These are phyloP conservation scores for Arge pagana DNA, from an alignment of 2,888 invertebrate species.

Conservation along the genomic window DNA sequence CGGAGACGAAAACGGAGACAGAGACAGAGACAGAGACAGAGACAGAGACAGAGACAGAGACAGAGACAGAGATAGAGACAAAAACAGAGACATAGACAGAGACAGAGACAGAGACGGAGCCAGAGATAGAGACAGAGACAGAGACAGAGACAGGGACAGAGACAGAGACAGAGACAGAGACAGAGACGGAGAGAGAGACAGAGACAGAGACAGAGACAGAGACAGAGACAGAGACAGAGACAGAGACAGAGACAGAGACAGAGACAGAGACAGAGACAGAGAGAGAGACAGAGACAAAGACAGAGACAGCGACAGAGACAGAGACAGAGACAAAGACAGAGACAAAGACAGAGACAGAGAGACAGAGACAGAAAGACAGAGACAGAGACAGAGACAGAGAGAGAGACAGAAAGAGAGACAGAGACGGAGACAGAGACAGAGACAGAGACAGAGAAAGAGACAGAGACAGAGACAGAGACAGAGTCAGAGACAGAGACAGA, in stretches of 20 bases:
- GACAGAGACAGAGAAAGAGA: constrained; percentile 7
- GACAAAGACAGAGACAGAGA: background rate
- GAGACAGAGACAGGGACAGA: too few relatives aligned
- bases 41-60: background rate
- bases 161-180: too few relatives aligned
- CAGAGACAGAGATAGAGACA: too few relatives aligned
- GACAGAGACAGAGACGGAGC: too few relatives aligned
- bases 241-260: background rate
- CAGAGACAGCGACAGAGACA: too few relatives aligned
- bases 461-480: constrained; percentile 4
- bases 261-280: background rate
- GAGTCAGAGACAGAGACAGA: background rate
- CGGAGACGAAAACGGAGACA: too few relatives aligned
- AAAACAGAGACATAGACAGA: too few relatives aligned
- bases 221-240: background rate
- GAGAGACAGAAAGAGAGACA: constrained; percentile 16
- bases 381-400: constrained; percentile 6
- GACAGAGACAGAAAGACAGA: background rate
- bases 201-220: background rate
- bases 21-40: background rate
- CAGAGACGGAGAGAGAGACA: background rate
- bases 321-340: too few relatives aligned
- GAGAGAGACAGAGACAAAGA: too few relatives aligned
- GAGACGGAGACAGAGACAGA: too few relatives aligned
- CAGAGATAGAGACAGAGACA: too few relatives aligned